These are phyloP conservation scores for Odontocolon sp. DNA, from an alignment of 2,888 invertebrate species.

Conservation along the genomic window DNA sequence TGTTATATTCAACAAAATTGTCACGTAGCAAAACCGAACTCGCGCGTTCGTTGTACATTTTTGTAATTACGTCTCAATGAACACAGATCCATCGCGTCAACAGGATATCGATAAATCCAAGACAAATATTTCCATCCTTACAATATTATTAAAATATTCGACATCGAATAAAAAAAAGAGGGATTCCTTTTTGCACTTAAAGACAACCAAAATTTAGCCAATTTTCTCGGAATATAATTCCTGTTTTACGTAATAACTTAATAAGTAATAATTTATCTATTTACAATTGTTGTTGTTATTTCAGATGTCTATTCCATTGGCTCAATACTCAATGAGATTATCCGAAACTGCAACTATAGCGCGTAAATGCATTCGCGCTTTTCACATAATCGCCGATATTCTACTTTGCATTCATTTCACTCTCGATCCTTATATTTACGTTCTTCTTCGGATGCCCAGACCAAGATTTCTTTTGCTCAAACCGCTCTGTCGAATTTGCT, in stretches of 20 bases:
- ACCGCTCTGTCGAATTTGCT: constrained; percentile 76
- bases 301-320: constrained; percentile 86
- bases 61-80: too few relatives aligned
- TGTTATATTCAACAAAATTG: constrained; percentile 64
- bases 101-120: too few relatives aligned
- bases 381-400: constrained; percentile 86
- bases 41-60: too few relatives aligned
- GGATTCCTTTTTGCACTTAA: too few relatives aligned
- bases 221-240: not conserved
- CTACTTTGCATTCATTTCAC: constrained; percentile 91
- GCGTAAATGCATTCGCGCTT: constrained; percentile 75
- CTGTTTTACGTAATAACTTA: not conserved
- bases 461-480: constrained; percentile 76
- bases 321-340: constrained; percentile 80
- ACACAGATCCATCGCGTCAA: too few relatives aligned
- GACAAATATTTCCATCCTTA: too few relatives aligned
- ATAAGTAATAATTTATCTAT: not conserved
- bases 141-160: too few relatives aligned
- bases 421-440: constrained; percentile 92
- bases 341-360: constrained; percentile 59
- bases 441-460: constrained; percentile 84
- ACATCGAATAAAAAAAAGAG: too few relatives aligned
- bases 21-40: constrained; percentile 64
- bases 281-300: constrained; percentile 59
- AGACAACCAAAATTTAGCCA: too few relatives aligned